A percentile compares a stretch with the other conserved stretches of the same genome.
Conservation (phyloP, 2,888 invertebrate species). For the Tromatobia lineatoria region DNA sequence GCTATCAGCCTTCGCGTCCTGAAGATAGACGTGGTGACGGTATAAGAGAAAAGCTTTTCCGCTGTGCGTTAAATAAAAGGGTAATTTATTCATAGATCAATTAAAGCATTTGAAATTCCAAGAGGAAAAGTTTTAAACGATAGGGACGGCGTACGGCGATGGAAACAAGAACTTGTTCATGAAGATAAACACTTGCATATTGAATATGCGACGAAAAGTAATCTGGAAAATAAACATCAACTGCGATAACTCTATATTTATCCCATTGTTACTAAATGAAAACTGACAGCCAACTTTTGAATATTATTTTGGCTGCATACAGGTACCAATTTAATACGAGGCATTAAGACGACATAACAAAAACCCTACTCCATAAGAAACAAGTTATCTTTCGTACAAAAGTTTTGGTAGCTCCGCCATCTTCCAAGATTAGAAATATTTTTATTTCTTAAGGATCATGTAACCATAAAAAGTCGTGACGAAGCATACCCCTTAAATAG, state of each 20-base stretch:
- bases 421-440: too few relatives aligned
- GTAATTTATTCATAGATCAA: slow-evolving; percentile 78
- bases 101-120: slow-evolving; percentile 64
- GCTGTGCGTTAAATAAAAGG: slow-evolving; percentile 51
- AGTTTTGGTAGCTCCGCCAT: too few relatives aligned
- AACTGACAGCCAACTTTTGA: too few relatives aligned
- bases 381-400: too few relatives aligned
- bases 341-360: too few relatives aligned
- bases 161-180: neutral
- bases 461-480: too few relatives aligned
- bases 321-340: too few relatives aligned
- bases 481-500: too few relatives aligned
- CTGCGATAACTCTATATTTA: neutral
- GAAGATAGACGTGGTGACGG: slow-evolving; percentile 20
- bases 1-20: slow-evolving; percentile 14
- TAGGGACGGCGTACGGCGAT: neutral
- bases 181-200: neutral
- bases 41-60: slow-evolving; percentile 3
- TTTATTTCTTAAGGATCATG: too few relatives aligned
- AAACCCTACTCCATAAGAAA: too few relatives aligned
- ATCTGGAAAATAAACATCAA: neutral
- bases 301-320: too few relatives aligned
- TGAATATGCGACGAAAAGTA: neutral
- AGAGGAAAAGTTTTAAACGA: slow-evolving; percentile 17
- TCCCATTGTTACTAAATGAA: neutral